These are phyloP conservation scores for Caenorhabditis brenneri DNA, from an alignment of 1,140 invertebrate species.

Conservation along the genomic window DNA sequence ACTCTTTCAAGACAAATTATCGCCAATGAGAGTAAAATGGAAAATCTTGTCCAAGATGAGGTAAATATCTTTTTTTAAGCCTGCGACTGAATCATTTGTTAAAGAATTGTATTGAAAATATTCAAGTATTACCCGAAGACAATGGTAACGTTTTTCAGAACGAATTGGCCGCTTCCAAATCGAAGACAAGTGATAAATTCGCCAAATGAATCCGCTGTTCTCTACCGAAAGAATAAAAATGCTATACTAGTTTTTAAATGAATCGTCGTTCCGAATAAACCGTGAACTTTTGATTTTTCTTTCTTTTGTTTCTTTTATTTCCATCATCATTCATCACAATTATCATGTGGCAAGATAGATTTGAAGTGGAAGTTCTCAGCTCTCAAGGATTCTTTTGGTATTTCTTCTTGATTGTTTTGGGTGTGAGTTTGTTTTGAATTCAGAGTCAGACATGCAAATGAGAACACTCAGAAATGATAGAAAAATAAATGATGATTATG, in stretches of 20 bases:
- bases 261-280: neutral
- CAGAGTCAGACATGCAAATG: neutral
- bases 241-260: neutral
- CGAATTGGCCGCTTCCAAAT: conserved; percentile 13
- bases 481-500: too few species aligned
- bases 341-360: neutral
- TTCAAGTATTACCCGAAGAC: too few species aligned
- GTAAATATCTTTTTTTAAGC: neutral
- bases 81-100: too few species aligned
- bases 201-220: neutral
- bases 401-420: neutral
- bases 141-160: neutral
- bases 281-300: neutral
- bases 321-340: neutral
- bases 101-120: too few species aligned
- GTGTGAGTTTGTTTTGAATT: neutral
- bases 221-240: neutral
- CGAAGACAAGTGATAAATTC: neutral
- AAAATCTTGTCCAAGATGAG: conserved; percentile 18
- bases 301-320: too few species aligned
- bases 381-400: neutral
- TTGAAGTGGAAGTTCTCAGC: neutral
- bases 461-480: too few species aligned
- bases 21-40: conserved; percentile 15
- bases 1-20: conserved; percentile 27